Conservation (phyloP, 2,113 vertebrate species). For the Hippocampus abdominalis region DNA sequence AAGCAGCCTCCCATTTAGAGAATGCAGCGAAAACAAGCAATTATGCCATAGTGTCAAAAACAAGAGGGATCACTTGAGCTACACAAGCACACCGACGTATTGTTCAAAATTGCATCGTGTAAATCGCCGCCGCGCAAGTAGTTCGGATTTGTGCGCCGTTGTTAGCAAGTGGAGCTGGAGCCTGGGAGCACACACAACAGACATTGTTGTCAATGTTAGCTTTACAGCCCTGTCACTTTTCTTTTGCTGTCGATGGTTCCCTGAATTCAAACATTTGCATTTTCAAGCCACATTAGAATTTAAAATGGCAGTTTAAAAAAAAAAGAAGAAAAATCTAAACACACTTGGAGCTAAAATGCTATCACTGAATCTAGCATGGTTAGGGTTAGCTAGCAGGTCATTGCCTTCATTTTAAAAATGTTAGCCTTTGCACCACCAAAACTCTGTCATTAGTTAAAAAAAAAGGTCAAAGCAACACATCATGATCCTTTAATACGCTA, state of each 20-base stretch:
- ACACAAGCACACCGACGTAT: slow-evolving; percentile 11
- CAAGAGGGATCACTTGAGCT: slow-evolving; percentile 9
- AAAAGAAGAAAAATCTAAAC: not conserved
- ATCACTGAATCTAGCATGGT: not conserved
- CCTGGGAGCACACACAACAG: not conserved
- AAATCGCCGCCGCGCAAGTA: slow-evolving; percentile 6
- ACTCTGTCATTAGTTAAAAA: not conserved
- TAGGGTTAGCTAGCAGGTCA: too few relatives aligned
- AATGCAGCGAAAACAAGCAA: slow-evolving; percentile 15
- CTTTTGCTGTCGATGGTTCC: not conserved
- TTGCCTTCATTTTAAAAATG: not conserved
- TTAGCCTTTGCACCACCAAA: not conserved
- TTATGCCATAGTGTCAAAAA: slow-evolving; percentile 17
- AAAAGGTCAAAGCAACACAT: not conserved
- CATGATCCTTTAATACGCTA: too few relatives aligned
- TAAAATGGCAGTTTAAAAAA: not conserved
- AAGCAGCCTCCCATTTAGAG: not conserved
- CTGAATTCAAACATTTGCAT: not conserved
- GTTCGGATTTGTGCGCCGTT: slow-evolving; percentile 16
- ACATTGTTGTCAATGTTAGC: not conserved
- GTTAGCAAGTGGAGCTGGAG: not conserved
- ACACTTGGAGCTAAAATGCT: not conserved
- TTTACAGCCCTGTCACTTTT: not conserved
- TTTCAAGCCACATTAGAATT: not conserved
- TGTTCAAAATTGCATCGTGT: slow-evolving; percentile 19